Conservation (phyloP, 2,797 vertebrate species). For the Harpagifer antarcticus region DNA sequence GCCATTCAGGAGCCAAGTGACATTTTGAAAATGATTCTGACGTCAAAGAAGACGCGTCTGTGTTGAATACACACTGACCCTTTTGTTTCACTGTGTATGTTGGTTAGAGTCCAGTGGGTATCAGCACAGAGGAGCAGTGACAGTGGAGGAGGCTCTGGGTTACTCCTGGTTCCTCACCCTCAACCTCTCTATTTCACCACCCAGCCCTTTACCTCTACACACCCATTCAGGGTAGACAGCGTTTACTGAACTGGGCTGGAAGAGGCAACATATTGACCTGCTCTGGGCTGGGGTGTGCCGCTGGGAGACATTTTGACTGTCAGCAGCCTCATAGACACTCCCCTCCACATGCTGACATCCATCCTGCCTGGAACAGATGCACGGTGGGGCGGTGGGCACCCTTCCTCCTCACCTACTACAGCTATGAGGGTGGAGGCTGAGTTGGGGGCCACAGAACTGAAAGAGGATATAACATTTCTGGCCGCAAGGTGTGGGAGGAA, state of each 20-base stretch:
- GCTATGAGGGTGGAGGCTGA: constrained; percentile 9
- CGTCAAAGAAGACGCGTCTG: constrained; percentile 58
- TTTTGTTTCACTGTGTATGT: constrained; percentile 62
- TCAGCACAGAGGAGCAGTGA: constrained; percentile 52
- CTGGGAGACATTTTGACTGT: constrained; percentile 74
- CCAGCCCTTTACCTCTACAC: constrained; percentile 40
- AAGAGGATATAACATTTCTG: neutral
- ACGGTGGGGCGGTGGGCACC: constrained; percentile 46
- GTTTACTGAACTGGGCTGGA: constrained; percentile 39
- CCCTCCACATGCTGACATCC: constrained; percentile 73
- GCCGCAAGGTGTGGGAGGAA: neutral
- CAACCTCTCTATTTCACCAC: constrained; percentile 46
- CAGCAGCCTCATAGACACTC: constrained; percentile 68
- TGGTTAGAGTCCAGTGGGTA: constrained; percentile 63
- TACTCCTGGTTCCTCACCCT: constrained; percentile 40
- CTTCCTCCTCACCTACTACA: constrained; percentile 32
- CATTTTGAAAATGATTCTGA: constrained; percentile 71
- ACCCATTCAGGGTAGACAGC: constrained; percentile 36
- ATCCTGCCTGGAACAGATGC: constrained; percentile 77
- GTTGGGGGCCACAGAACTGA: neutral
- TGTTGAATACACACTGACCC: constrained; percentile 64
- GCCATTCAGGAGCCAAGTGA: constrained; percentile 67
- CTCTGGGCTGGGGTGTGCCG: constrained; percentile 32
- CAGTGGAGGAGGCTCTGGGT: constrained; percentile 10
- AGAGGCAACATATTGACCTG: constrained; percentile 53